Percentiles rank a stretch among this genome's conserved stretches.
phyloP scores from a whole-genome alignment of 2,888 invertebrate species.

The Leucophora obtusa region DNA sequence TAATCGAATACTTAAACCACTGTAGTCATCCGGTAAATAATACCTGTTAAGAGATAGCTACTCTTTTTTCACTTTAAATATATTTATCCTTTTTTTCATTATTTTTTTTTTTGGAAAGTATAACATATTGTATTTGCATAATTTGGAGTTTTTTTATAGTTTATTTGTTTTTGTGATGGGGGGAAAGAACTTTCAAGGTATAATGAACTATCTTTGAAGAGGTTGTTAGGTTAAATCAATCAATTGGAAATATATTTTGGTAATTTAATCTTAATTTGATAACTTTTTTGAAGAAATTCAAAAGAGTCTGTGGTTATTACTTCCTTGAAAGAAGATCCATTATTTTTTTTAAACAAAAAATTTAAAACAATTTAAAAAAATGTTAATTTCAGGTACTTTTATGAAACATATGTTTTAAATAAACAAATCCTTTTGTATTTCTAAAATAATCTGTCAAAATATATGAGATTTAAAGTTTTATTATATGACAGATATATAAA shows the following conservation, averaged over 20 bases:
- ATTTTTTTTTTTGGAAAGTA: slow-evolving; percentile 37
- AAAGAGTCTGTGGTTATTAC: slow-evolving; percentile 57
- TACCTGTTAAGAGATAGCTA: slow-evolving; percentile 26
- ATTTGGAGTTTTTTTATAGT: slow-evolving; percentile 21
- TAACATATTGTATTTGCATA: slow-evolving; percentile 57
- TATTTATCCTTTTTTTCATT: not conserved
- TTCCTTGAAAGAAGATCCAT: slow-evolving; percentile 37
- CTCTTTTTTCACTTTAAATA: not conserved
- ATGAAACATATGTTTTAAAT: slow-evolving; percentile 25
- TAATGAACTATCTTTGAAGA: slow-evolving; percentile 44
- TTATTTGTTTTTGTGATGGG: slow-evolving; percentile 8
- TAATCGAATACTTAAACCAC: slow-evolving; percentile 66
- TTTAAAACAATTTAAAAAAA: not conserved
- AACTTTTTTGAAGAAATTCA: slow-evolving; percentile 3
- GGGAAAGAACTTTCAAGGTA: slow-evolving; percentile 41
- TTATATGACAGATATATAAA: not conserved
- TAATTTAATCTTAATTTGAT: slow-evolving; percentile 55
- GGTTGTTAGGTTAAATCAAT: slow-evolving; percentile 56
- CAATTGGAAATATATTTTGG: slow-evolving; percentile 50
- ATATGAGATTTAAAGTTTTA: slow-evolving; percentile 35
- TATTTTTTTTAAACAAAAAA: slow-evolving; percentile 11
- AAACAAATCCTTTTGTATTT: slow-evolving; percentile 28
- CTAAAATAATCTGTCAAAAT: slow-evolving; percentile 27
- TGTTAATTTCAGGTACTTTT: not conserved
- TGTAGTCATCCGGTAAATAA: slow-evolving; percentile 65